phyloP scores from a whole-genome alignment of 2,797 vertebrate genomes.

The Lycodopsis pacificus region DNA sequence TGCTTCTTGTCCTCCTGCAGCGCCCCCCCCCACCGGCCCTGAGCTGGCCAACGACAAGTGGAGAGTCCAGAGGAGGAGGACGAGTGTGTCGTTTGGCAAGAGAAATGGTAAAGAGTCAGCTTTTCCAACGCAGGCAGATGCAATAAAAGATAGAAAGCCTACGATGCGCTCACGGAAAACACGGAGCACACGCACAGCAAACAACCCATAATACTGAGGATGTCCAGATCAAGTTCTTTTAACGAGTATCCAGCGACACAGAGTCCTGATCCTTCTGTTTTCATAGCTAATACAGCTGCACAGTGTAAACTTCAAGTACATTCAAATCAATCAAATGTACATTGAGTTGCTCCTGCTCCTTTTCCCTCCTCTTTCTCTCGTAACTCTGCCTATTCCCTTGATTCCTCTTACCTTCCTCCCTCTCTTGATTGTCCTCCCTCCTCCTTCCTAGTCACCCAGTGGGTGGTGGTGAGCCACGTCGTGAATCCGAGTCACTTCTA shows the following conservation, averaged over 20 bases:
- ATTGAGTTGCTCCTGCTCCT: no score
- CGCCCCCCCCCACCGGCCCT: slow-evolving; percentile 53
- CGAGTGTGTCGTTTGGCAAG: background rate
- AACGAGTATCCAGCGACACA: no score
- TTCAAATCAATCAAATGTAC: no score
- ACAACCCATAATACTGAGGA: no score
- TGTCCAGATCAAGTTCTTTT: no score
- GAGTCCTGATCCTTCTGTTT: no score
- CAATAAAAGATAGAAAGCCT: no score
- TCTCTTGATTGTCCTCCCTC: background rate
- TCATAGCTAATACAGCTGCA: background rate
- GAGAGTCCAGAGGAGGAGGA: slow-evolving; percentile 34
- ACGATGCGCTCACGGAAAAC: no score
- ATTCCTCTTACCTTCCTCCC: background rate
- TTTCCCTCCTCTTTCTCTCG: background rate
- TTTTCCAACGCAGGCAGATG: background rate
- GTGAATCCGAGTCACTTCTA: slow-evolving; percentile 84
- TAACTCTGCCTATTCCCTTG: background rate
- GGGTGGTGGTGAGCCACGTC: slow-evolving; percentile 79
- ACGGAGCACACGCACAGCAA: no score
- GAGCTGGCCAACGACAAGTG: slow-evolving; percentile 49
- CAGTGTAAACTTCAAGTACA: no score
- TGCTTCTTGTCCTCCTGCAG: slow-evolving; percentile 22
- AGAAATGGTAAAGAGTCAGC: slow-evolving; percentile 45
- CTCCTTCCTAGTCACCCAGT: slow-evolving; percentile 58